Evolutionary conservation across 2,888 invertebrate species (phyloP), one percentile per base, ranked within the genome.

Genomic region (Hesperia comma): DNA sequence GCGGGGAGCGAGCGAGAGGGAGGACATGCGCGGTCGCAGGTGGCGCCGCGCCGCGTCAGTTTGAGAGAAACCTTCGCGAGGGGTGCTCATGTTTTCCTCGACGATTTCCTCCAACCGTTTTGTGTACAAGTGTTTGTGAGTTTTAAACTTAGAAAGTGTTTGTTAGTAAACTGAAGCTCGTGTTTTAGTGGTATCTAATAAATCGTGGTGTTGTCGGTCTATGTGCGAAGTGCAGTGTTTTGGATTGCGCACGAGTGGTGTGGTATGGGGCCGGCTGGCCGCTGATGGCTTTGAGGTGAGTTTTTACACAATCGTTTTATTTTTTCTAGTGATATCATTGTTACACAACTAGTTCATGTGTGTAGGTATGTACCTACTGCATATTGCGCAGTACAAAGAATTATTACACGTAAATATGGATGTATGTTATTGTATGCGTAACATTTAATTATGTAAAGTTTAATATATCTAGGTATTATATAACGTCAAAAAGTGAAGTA

Each of bases 11-110:
- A 71, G 74, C 72, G 67, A 62, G 62, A 57, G 43, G 66, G 63
- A 54, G 8, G 3, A 49, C n/a, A 26, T 70, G 68, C 67, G 73
- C 69, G 60, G 57, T 69, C 72, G 70, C 72, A 74, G 71, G 74
- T 74, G 73, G 78, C 78, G 78, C 78, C 78, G 72, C 78, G 69
- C 55, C 69, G 81, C 81, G 82, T 79, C 80, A 87, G 85, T 86
- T 70, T 67, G 33, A 68, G 72, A 57, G 69, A 79, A 83, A 72
- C 80, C 71, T 68, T 73, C 55, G 46, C 15, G 64, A 43, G 68
- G 57, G 68, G 49, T 61, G 71, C 79, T 70, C 74, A 76, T 76
- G 32, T 21, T 61, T 53, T 61, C 10, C 19, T 17, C 12, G 10
- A 60, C 14, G 56, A 58, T 61, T 62, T 51, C 37, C 55, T 15